A percentile compares a stretch with the other conserved stretches of the same genome.
Evolutionary conservation across 2,888 invertebrate genomes (phyloP).

Genomic region (Didymodactylos carnosus): DNA sequence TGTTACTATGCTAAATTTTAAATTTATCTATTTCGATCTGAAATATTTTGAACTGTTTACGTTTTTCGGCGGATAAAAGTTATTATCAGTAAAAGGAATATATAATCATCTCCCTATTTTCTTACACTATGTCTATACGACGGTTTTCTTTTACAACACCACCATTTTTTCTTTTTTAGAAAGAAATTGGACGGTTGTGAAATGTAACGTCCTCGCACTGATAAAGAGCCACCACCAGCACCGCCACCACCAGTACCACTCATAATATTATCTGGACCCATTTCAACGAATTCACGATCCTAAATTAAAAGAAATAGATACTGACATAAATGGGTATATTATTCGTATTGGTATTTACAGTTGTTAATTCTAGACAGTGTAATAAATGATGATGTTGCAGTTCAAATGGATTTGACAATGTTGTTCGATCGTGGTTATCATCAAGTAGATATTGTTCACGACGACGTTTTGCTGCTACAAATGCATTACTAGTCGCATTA

Average conservation of each 20-base stretch:
- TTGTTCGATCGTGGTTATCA: not conserved
- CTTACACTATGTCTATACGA: no score
- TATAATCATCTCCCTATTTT: no score
- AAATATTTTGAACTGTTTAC: no score
- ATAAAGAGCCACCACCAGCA: not conserved
- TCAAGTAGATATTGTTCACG: not conserved
- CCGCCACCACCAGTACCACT: not conserved
- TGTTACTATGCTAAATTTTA: no score
- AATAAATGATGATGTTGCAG: constrained; percentile 14
- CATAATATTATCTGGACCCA: not conserved
- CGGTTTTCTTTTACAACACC: no score
- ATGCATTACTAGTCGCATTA: constrained; percentile 12
- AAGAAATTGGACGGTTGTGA: not conserved
- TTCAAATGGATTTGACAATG: constrained; percentile 8
- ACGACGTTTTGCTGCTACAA: constrained; percentile 8
- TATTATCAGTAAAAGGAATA: no score
- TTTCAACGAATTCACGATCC: not conserved
- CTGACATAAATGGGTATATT: no score
- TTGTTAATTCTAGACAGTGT: constrained; percentile 11
- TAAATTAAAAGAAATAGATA: not conserved
- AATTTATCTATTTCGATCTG: no score
- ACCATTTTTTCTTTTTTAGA: not conserved
- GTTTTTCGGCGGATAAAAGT: no score
- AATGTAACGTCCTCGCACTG: not conserved
- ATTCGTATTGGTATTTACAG: not conserved